Conservation (phyloP, 2,797 vertebrate genomes). For the Poecilia wingei region DNA sequence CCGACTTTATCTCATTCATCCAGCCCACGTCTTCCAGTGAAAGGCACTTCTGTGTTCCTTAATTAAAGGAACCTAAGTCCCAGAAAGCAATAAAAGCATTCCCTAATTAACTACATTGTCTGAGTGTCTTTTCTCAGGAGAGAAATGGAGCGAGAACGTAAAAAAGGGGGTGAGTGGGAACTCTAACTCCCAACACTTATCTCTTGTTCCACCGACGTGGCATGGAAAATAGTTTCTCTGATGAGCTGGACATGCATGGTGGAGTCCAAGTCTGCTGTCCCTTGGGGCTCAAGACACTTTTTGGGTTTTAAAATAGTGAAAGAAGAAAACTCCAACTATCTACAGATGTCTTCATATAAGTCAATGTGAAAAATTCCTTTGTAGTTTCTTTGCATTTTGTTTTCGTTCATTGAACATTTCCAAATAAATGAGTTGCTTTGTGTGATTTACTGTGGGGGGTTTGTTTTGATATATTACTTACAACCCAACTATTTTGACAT, state of each 20-base stretch:
- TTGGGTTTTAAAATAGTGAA: slow-evolving; percentile 44
- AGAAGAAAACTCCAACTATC: slow-evolving; percentile 28
- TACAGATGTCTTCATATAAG: background rate
- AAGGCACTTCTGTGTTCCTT: slow-evolving; percentile 77
- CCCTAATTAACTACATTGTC: slow-evolving; percentile 81
- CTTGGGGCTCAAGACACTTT: slow-evolving; percentile 70
- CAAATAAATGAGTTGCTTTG: background rate
- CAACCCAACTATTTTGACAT: background rate
- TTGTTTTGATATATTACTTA: background rate
- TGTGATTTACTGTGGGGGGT: background rate
- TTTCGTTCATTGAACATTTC: background rate
- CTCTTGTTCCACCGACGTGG: slow-evolving; percentile 56
- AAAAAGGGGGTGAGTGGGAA: slow-evolving; percentile 42
- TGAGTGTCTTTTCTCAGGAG: slow-evolving; percentile 69
- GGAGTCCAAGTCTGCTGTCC: slow-evolving; percentile 67
- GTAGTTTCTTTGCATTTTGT: background rate
- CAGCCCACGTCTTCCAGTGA: slow-evolving; percentile 55
- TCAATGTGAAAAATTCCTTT: background rate
- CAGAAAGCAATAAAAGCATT: slow-evolving; percentile 81
- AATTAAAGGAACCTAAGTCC: slow-evolving; percentile 80
- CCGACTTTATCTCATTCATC: slow-evolving; percentile 64
- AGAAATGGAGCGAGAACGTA: slow-evolving; percentile 44
- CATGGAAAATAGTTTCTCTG: slow-evolving; percentile 69
- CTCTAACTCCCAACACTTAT: slow-evolving; percentile 74
- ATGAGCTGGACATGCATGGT: slow-evolving; percentile 50